Percentiles rank a stretch among this genome's conserved stretches.
Conservation (phyloP, 2,113 vertebrate species). For the Phoenicopterus ruber region DNA sequence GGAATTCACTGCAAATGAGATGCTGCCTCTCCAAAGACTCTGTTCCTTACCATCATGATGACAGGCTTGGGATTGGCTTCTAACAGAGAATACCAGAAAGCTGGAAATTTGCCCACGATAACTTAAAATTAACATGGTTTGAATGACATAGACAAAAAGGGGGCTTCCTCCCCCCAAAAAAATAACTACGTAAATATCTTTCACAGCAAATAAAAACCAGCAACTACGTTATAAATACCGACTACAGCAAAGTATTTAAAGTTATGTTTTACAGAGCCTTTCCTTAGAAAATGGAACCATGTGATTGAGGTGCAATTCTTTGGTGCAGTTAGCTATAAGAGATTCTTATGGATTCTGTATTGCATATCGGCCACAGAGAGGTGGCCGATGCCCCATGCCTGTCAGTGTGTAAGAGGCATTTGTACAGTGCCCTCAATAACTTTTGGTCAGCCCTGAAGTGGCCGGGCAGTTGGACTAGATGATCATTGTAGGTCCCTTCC, state of each 20-base stretch:
- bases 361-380: neutral
- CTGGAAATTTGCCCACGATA: neutral
- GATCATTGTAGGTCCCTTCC: neutral
- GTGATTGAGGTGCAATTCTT: neutral
- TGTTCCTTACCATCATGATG: neutral
- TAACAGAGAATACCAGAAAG: neutral
- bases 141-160: neutral
- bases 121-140: neutral
- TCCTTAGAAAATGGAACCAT: neutral
- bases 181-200: neutral
- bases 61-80: neutral
- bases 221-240: neutral
- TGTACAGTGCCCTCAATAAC: neutral
- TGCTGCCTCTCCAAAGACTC: conserved; percentile 47
- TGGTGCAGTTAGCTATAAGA: neutral
- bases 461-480: neutral
- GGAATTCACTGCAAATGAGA: conserved; percentile 71
- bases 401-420: neutral
- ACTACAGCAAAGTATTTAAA: neutral
- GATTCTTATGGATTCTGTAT: neutral
- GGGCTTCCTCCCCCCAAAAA: neutral
- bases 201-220: neutral
- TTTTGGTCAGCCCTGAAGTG: neutral
- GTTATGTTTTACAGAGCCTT: neutral
- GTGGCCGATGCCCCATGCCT: neutral